Evolutionary conservation across 2,888 invertebrate species (phyloP).

Genomic region (Uropetala carovei): DNA sequence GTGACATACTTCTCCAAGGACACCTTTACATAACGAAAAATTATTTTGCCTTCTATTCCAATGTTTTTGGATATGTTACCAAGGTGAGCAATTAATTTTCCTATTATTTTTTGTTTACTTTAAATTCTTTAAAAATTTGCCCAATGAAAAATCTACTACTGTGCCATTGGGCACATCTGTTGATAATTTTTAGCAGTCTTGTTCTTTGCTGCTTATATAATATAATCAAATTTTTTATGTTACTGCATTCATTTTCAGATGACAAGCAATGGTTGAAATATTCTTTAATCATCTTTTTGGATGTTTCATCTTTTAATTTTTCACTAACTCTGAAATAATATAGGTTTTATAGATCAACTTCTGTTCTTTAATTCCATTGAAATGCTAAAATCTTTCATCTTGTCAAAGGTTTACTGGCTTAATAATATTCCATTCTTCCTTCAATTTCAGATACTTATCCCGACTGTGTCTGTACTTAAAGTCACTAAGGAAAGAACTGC

Average conservation of each 20-base stretch:
- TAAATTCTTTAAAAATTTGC: not conserved
- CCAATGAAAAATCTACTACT: too few relatives aligned
- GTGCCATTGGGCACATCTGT: too few relatives aligned
- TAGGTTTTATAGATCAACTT: too few relatives aligned
- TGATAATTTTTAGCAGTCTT: too few relatives aligned
- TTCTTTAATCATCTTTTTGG: too few relatives aligned
- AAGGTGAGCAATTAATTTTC: conserved; percentile 80
- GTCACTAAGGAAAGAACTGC: conserved; percentile 96
- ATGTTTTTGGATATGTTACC: conserved; percentile 95
- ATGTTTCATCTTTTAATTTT: too few relatives aligned
- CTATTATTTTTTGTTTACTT: not conserved
- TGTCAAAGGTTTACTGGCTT: not conserved
- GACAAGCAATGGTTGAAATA: too few relatives aligned
- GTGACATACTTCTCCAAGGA: conserved; percentile 94
- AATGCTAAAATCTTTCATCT: not conserved
- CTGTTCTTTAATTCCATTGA: too few relatives aligned
- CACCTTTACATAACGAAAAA: conserved; percentile 95
- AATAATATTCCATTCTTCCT: not conserved
- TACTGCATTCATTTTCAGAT: too few relatives aligned
- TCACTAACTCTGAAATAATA: too few relatives aligned
- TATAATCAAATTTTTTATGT: too few relatives aligned
- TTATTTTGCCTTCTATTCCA: conserved; percentile 97
- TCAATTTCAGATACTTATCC: conserved; percentile 87
- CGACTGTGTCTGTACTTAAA: conserved; percentile 88
- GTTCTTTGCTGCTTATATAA: too few relatives aligned